A percentile compares a stretch with the other conserved stretches of the same genome.
These are phyloP conservation scores for Helarctos malayanus DNA, from an alignment of 2,797 vertebrate species.

Conservation along the genomic window DNA sequence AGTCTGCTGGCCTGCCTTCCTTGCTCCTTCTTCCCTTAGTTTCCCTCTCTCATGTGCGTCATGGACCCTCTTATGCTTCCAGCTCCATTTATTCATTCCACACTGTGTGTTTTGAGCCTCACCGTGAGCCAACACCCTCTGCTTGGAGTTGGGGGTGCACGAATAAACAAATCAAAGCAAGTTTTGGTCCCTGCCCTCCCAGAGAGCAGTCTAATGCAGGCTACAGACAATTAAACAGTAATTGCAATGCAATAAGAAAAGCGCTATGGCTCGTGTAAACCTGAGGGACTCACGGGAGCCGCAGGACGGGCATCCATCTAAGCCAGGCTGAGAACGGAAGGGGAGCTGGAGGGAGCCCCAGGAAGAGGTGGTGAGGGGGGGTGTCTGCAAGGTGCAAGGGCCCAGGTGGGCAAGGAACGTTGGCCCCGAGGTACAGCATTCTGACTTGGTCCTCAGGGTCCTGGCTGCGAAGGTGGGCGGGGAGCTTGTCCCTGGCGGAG, in stretches of 20 bases:
- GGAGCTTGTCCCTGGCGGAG: neutral
- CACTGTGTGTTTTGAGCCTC: neutral
- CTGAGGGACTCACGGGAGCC: neutral
- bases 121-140: neutral
- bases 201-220: neutral
- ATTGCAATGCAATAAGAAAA: neutral
- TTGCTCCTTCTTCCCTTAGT: neutral
- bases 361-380: no score
- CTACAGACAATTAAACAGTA: neutral
- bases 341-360: no score
- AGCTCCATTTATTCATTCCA: neutral
- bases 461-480: fast-evolving
- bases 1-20: neutral
- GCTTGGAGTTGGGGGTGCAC: neutral
- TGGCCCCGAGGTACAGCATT: neutral
- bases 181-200: neutral
- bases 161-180: neutral
- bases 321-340: neutral
- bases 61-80: neutral
- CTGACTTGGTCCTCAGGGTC: neutral
- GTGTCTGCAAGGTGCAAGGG: neutral
- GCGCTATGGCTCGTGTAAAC: neutral
- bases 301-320: neutral
- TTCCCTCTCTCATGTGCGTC: fast-evolving
- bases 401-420: neutral